These are phyloP conservation scores for Solen grandis DNA, from an alignment of 1,140 invertebrate species.

Conservation along the genomic window DNA sequence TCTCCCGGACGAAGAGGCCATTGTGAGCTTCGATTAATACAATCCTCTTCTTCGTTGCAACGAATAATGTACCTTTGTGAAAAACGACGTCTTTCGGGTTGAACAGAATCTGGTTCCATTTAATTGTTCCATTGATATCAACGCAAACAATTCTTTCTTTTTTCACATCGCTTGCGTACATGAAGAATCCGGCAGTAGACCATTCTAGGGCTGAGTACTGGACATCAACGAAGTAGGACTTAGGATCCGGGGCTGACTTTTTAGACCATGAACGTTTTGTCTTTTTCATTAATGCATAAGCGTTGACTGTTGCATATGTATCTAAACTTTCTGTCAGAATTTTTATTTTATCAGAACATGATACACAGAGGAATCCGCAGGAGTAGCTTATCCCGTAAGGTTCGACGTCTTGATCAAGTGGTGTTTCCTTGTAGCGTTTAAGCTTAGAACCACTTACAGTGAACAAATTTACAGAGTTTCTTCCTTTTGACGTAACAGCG, in stretches of 20 bases:
- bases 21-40: background rate
- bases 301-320: background rate
- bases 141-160: slow-evolving; percentile 13
- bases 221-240: slow-evolving; percentile 21
- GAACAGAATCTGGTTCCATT: background rate
- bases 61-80: background rate
- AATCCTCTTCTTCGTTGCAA: slow-evolving; percentile 5
- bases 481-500: slow-evolving; percentile 17
- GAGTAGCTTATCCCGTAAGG: slow-evolving; percentile 13
- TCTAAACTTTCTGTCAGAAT: slow-evolving; percentile 3
- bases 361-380: slow-evolving; percentile 10
- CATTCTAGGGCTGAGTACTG: slow-evolving; percentile 16
- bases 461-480: slow-evolving; percentile 15
- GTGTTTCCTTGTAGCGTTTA: background rate
- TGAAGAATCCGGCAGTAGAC: background rate
- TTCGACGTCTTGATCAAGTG: background rate
- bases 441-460: background rate
- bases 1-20: background rate
- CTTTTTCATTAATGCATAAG: background rate
- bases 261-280: too few relatives aligned
- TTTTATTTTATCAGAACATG: slow-evolving; percentile 2
- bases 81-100: slow-evolving; percentile 4
- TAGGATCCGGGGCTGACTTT: too few relatives aligned
- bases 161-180: slow-evolving; percentile 21
- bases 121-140: background rate